Evolutionary conservation across 2,888 invertebrate genomes (phyloP), one percentile per base, ranked within the genome.

Genomic region (Pseudococcus longispinus): DNA sequence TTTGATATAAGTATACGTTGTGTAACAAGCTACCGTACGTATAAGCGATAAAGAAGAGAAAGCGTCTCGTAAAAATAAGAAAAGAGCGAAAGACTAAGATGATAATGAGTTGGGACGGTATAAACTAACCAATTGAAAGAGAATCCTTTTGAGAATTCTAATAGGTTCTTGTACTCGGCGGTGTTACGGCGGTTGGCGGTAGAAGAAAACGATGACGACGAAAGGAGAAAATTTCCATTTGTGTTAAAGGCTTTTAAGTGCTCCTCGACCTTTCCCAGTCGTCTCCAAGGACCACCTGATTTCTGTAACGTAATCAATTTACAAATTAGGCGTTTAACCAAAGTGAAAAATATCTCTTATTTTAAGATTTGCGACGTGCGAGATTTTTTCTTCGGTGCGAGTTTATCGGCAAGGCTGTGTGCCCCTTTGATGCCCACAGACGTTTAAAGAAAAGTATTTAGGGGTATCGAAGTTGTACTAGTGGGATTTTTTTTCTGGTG

Each of bases 271-370:
- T 85, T 85, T 74, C 44, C 85, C 37, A 74, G 85, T 74, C 85
- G 85, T 85, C 85, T 85, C 85, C 85, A 85, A 85, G 85, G 85
- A 85, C 85, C 85, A 85, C 70, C 85, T 85, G 85, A 85, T 85
- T 85, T 85, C 85, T 85, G 85, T 85, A 65, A 84, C 65, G 65
- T 65, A 70, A 85, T 85, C 85, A 85, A 85, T 85, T 85, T 85
- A 85, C 85, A 85, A 85, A 85, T 85, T 85, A 85, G 23, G 51
- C 70, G 85, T 51, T 46, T 74, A 85, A 74, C 85, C 23, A 74
- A 85, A 85, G 85, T 46, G 85, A 85, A 85, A 74, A 85, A 85
- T 85, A 84, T 84, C 77, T 80, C 83, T 83, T 83, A 83, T 83
- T 70, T 83, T 83, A 84, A 60, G 84, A 84, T 84, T 65, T 70